Evolutionary conservation across 2,113 vertebrate species (phyloP).

Genomic region (Lates calcarifer): DNA sequence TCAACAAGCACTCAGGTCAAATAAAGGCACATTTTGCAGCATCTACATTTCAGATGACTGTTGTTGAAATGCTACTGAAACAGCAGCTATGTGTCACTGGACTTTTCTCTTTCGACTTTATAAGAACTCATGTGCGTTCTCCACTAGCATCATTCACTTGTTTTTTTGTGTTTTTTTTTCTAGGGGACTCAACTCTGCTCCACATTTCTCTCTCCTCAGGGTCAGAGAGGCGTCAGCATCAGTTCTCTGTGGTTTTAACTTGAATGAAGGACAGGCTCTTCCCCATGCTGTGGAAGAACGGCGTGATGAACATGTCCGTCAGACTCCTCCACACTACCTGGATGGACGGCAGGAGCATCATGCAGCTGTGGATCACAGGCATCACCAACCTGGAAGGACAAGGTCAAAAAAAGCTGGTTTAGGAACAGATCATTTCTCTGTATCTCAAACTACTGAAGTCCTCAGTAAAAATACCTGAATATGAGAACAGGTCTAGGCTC

Average conservation of each 20-base stretch:
- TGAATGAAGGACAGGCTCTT: constrained; percentile 86
- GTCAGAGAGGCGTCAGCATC: not conserved
- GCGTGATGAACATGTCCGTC: constrained; percentile 86
- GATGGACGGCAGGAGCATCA: constrained; percentile 89
- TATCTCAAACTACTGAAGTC: no score
- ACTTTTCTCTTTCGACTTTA: constrained; percentile 11
- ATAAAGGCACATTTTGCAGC: not conserved
- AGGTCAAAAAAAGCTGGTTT: not conserved
- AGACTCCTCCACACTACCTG: constrained; percentile 90
- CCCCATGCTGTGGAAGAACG: constrained; percentile 87
- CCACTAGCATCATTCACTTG: not conserved
- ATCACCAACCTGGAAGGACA: constrained; percentile 88
- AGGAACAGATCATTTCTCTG: no score
- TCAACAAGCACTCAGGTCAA: not conserved
- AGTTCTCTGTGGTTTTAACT: constrained; percentile 59
- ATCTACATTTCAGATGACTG: no score
- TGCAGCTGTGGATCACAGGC: constrained; percentile 89
- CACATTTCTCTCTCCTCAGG: not conserved
- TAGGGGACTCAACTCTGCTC: not conserved
- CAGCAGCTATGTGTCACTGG: no score
- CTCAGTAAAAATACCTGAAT: no score
- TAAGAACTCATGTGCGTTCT: constrained; percentile 14
- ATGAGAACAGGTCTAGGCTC: no score
- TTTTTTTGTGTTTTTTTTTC: not conserved
- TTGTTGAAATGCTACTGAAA: not conserved